Evolutionary conservation across 2,113 vertebrate species (phyloP).

Genomic region (Triplophysa dalaica): DNA sequence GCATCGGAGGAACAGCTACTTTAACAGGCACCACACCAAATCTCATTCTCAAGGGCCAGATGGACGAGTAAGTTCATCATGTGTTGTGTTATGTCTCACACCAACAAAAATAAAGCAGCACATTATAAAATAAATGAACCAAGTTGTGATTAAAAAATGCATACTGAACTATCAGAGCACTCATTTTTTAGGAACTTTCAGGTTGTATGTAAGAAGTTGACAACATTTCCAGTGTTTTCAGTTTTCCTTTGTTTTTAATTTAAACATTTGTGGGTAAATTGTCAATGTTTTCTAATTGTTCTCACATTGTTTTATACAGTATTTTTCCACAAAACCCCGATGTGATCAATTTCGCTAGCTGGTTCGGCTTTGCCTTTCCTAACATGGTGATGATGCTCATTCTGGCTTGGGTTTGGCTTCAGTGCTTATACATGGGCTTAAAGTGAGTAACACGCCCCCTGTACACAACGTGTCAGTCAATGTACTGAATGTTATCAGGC

Average conservation of each 20-base stretch:
- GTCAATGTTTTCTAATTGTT: too few relatives aligned
- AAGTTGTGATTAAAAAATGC: too few relatives aligned
- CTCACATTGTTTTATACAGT: constrained; percentile 63
- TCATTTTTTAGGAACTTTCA: too few relatives aligned
- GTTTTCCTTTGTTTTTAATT: too few relatives aligned
- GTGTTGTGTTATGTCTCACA: neutral
- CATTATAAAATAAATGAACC: neutral
- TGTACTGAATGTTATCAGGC: neutral
- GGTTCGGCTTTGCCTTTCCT: constrained; percentile 90
- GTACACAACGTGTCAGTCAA: neutral
- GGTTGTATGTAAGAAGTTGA: too few relatives aligned
- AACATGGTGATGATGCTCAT: constrained; percentile 79
- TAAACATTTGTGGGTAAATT: too few relatives aligned
- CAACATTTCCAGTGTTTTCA: too few relatives aligned
- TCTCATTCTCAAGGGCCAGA: constrained; percentile 89
- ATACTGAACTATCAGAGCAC: too few relatives aligned
- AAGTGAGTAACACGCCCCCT: constrained; percentile 76
- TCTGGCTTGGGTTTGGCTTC: constrained; percentile 85
- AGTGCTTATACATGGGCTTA: constrained; percentile 82
- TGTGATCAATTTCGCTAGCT: constrained; percentile 88
- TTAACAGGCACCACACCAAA: constrained; percentile 91
- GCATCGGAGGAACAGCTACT: constrained; percentile 91
- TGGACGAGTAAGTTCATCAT: constrained; percentile 77
- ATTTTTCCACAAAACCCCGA: constrained; percentile 71
- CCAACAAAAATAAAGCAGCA: neutral